Evolutionary conservation across 2,113 vertebrate species (phyloP), one percentile per base, ranked within the genome.

Genomic region (Reinhardtius hippoglossoides): DNA sequence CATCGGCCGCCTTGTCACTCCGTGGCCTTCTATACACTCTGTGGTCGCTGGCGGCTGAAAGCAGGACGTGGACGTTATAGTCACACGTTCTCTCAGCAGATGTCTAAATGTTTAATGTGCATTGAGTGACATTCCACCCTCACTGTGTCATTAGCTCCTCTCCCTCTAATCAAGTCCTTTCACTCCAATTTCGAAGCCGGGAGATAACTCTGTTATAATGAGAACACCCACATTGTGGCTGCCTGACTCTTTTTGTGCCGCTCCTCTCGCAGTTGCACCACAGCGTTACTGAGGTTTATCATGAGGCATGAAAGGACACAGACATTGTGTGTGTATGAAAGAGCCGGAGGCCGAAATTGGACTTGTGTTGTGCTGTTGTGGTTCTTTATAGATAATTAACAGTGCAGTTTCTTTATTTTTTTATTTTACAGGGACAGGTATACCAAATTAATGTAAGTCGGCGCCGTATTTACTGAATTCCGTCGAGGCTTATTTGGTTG

Each of bases 31-130:
- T 31, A 31, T 31, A 69, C 27, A 67, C 66, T 60, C n/a, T 63
- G 73, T 48, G 65, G 59, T 42, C 58, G 66, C 72, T 52, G 7
- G 60, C 76, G 78, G 67, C 87, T 77, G 59, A 67, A 70, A 81
- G 80, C 87, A 78, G 78, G 79, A 78, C 77, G 44, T 40, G 71
- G 78, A 79, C 85, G 74, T 88, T 76, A 67, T 69, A 81, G 73
- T 54, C 79, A 71, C 84, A 79, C 71, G 52, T 85, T 81, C 81
- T 78, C 82, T 71, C 65, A 67, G 63, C 85, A 91, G 81, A 90
- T 90, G 91, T 92, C 91, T 89, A 88, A 91, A 91, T 93, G 90
- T 91, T 92, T 91, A 92, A 93, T 93, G 87, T 81, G 87, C 86
- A 88, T 82, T 69, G 86, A 90, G 85, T 77, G 84, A 87, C 90